Evolutionary conservation across 2,797 vertebrate species (phyloP).

Genomic region (Coregonus sp.): DNA sequence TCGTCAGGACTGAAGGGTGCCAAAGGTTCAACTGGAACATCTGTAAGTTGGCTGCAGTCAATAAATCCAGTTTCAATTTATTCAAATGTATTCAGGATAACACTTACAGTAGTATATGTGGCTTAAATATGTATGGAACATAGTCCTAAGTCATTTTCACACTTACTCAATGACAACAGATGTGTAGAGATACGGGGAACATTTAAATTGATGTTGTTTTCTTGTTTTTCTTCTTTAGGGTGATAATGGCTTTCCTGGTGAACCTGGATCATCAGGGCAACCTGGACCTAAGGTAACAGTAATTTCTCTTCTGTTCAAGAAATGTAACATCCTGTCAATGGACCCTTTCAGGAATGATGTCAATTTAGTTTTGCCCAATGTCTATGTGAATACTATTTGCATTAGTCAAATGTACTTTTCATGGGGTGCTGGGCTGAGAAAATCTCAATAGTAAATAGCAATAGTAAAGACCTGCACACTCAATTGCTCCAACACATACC

Average conservation of each 20-base stretch:
- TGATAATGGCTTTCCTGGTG: constrained; percentile 81
- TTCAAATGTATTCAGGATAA: not conserved
- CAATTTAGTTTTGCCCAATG: not conserved
- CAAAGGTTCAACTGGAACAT: constrained; percentile 80
- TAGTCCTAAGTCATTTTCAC: not conserved
- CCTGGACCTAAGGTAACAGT: constrained; percentile 83
- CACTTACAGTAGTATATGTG: not conserved
- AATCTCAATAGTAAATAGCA: not conserved
- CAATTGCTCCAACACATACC: too few species aligned
- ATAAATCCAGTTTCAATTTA: constrained; percentile 27
- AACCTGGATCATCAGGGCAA: constrained; percentile 81
- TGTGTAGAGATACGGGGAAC: not conserved
- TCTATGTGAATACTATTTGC: not conserved
- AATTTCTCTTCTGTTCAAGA: constrained; percentile 17
- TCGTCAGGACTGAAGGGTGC: constrained; percentile 80
- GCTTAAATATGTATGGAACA: not conserved
- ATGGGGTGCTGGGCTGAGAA: not conserved
- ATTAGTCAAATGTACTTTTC: not conserved
- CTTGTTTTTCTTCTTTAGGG: constrained; percentile 74
- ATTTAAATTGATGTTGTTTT: constrained; percentile 1
- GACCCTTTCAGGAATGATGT: not conserved
- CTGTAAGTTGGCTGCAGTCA: constrained; percentile 73
- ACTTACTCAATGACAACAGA: not conserved
- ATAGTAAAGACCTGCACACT: not conserved
- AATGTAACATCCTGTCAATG: not conserved